These are phyloP conservation scores for Scaptomyza montana DNA, from an alignment of 1,140 invertebrate species.

Conservation along the genomic window DNA sequence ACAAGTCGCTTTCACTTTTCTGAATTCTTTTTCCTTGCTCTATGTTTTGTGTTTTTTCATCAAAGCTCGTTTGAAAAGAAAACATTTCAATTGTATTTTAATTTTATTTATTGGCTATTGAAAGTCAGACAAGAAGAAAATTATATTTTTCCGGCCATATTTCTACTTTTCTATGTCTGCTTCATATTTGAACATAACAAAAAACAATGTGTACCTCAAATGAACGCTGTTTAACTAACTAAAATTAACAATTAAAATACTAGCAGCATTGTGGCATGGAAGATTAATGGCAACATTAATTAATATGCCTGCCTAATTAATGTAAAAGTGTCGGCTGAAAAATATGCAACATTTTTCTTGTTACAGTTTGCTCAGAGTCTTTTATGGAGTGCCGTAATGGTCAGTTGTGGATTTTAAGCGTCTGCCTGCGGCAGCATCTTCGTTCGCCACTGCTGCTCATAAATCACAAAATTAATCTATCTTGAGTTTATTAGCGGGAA, in stretches of 20 bases:
- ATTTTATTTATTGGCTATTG: no score
- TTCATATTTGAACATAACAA: background rate
- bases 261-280: background rate
- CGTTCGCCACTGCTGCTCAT: constrained; percentile 38
- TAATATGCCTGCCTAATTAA: constrained; percentile 49
- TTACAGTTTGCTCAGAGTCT: constrained; percentile 22
- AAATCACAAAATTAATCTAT: constrained; percentile 81
- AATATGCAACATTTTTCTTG: constrained; percentile 56
- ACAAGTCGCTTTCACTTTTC: background rate
- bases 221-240: background rate
- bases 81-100: no score
- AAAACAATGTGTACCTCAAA: no score
- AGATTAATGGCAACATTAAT: constrained; percentile 54
- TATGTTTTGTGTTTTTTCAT: background rate
- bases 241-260: constrained; percentile 15
- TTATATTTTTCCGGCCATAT: no score
- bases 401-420: constrained; percentile 5
- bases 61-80: no score
- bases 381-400: constrained; percentile 6
- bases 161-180: no score
- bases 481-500: constrained; percentile 80
- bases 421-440: constrained; percentile 15
- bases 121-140: no score
- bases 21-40: background rate
- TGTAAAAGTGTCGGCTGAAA: constrained; percentile 51